phyloP scores from a whole-genome alignment of 1,140 invertebrate genomes.

The Amyelois transitella region DNA sequence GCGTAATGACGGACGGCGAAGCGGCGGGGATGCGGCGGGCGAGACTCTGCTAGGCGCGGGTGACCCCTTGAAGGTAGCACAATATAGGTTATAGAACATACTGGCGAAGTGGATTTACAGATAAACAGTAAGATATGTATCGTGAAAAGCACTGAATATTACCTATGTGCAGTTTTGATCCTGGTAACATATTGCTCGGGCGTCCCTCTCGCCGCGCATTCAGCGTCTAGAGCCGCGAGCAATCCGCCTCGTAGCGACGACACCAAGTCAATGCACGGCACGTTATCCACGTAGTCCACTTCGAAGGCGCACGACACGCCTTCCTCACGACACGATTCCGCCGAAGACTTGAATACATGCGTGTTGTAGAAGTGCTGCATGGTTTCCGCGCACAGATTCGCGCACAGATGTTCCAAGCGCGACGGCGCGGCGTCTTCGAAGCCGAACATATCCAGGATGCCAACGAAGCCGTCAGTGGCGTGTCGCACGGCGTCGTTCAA shows the following conservation, averaged over 20 bases:
- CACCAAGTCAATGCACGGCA: slow-evolving; percentile 95
- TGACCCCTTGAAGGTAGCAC: slow-evolving; percentile 71
- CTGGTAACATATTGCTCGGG: slow-evolving; percentile 92
- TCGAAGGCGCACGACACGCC: slow-evolving; percentile 93
- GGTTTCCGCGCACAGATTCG: slow-evolving; percentile 96
- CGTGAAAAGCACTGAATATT: slow-evolving; percentile 56
- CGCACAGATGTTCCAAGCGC: slow-evolving; percentile 94
- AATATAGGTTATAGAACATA: background rate
- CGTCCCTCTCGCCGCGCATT: slow-evolving; percentile 90
- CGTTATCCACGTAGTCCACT: slow-evolving; percentile 96
- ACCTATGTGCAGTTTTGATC: slow-evolving; percentile 88
- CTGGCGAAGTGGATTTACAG: slow-evolving; percentile 39
- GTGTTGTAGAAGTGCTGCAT: slow-evolving; percentile 99
- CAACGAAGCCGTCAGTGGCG: slow-evolving; percentile 96
- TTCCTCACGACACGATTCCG: slow-evolving; percentile 95
- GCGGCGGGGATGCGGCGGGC: slow-evolving; percentile 84
- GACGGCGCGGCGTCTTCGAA: slow-evolving; percentile 94
- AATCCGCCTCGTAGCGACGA: slow-evolving; percentile 93
- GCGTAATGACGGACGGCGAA: slow-evolving; percentile 96
- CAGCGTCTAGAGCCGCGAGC: slow-evolving; percentile 93
- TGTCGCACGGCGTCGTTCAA: slow-evolving; percentile 93
- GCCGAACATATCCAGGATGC: slow-evolving; percentile 96
- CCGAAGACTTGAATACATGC: slow-evolving; percentile 95
- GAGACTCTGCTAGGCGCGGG: slow-evolving; percentile 81
- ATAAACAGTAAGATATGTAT: slow-evolving; percentile 79